These are phyloP conservation scores for Hippocampus abdominalis DNA, from an alignment of 2,113 vertebrate genomes.

Conservation along the genomic window DNA sequence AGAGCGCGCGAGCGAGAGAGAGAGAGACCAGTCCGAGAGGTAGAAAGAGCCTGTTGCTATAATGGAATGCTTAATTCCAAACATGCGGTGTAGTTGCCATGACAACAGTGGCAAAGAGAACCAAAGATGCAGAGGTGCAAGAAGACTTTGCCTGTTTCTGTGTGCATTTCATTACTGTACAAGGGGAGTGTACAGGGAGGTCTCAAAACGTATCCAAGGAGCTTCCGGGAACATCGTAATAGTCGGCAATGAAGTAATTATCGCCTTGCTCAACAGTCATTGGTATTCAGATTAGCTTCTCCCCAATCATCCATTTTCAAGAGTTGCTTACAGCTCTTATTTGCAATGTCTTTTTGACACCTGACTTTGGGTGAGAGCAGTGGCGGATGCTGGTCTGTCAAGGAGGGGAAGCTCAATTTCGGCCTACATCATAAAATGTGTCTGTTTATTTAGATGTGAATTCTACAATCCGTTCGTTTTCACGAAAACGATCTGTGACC, in stretches of 20 bases:
- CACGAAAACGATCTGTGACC: too few species aligned
- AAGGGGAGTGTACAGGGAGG: constrained; percentile 10
- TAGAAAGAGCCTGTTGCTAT: constrained; percentile 63
- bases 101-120: constrained; percentile 68
- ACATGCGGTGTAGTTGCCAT: constrained; percentile 78
- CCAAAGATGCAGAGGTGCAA: constrained; percentile 71
- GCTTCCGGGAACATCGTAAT: neutral
- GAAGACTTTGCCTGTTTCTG: constrained; percentile 38
- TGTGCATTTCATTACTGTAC: constrained; percentile 39
- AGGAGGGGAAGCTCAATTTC: too few species aligned
- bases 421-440: too few species aligned
- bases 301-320: neutral
- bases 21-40: constrained; percentile 42
- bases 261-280: neutral
- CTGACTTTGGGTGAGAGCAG: too few species aligned
- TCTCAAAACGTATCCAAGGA: neutral
- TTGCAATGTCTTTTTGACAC: too few species aligned
- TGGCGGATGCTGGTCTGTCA: too few species aligned
- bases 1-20: neutral
- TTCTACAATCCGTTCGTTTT: too few species aligned
- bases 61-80: constrained; percentile 78
- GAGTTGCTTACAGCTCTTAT: too few species aligned
- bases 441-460: too few species aligned
- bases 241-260: neutral
- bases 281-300: neutral